These are phyloP conservation scores for Carapus acus DNA, from an alignment of 2,797 vertebrate genomes.

Conservation along the genomic window DNA sequence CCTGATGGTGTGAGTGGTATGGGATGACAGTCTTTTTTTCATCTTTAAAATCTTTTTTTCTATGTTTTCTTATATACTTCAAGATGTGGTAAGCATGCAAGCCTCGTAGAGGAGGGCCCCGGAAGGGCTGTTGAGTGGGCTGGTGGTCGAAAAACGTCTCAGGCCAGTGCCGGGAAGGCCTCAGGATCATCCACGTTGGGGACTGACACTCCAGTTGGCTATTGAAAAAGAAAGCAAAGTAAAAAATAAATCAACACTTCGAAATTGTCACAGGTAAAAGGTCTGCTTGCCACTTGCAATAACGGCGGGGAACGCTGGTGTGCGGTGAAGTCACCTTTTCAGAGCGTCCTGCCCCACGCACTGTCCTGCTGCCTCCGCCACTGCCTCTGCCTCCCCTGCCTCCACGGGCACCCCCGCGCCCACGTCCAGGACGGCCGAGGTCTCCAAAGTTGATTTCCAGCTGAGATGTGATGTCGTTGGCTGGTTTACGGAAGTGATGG, in stretches of 20 bases:
- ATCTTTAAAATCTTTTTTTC: conserved; percentile 64
- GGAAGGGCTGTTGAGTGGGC: conserved; percentile 75
- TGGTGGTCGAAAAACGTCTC: conserved; percentile 67
- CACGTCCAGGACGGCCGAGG: conserved; percentile 91
- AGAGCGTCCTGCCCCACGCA: conserved; percentile 80
- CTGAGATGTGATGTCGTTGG: conserved; percentile 98
- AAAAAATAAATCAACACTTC: too few relatives aligned
- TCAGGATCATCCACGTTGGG: conserved; percentile 98
- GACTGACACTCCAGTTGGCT: conserved; percentile 89
- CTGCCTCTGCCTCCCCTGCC: conserved; percentile 67
- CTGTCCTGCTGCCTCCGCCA: conserved; percentile 62
- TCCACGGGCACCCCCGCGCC: conserved; percentile 82
- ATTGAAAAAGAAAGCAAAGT: background rate
- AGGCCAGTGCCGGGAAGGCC: conserved; percentile 97
- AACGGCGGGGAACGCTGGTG: conserved; percentile 21
- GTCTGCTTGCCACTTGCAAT: too few relatives aligned
- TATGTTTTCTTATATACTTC: conserved; percentile 83
- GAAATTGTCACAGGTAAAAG: too few relatives aligned
- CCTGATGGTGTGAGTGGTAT: conserved; percentile 86
- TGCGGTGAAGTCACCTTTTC: conserved; percentile 82
- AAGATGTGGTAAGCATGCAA: conserved; percentile 99
- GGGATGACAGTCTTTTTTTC: conserved; percentile 83
- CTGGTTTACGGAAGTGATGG: conserved; percentile 97
- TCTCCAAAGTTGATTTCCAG: conserved; percentile 99
- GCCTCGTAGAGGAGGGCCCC: conserved; percentile 89